Evolutionary conservation across 2,797 vertebrate species (phyloP).

Genomic region (Malurus leucopterus): DNA sequence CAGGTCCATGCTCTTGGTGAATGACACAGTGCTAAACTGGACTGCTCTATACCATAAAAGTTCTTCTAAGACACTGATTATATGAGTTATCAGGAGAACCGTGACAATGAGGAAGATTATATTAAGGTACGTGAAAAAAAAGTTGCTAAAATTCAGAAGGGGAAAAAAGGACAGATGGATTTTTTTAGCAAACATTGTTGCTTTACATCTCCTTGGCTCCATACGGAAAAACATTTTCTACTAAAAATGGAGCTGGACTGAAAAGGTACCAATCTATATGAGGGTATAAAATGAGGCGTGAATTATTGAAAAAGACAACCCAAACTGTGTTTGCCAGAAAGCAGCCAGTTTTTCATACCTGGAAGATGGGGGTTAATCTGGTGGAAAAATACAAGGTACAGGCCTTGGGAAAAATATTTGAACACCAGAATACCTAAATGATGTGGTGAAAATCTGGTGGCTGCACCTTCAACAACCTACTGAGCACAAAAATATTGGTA

Average conservation of each 20-base stretch:
- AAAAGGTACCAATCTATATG: conserved; percentile 62
- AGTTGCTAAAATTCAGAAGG: conserved; percentile 60
- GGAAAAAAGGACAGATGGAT: conserved; percentile 64
- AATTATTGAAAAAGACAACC: conserved; percentile 61
- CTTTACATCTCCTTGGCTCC: conserved; percentile 66
- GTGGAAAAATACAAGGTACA: not conserved
- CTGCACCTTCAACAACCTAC: not conserved
- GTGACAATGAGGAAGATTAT: conserved; percentile 15
- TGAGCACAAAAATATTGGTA: not conserved
- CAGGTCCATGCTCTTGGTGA: not conserved
- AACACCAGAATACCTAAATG: not conserved
- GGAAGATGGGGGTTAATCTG: not conserved
- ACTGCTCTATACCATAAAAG: not conserved
- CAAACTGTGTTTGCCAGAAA: conserved; percentile 44
- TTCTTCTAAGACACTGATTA: conserved; percentile 21
- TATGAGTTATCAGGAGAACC: conserved; percentile 18
- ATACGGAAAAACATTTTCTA: conserved; percentile 57
- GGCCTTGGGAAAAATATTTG: not conserved
- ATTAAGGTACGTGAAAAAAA: conserved; percentile 50
- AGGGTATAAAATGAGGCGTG: conserved; percentile 62
- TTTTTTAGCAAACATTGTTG: conserved; percentile 50
- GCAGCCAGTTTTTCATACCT: conserved; percentile 15
- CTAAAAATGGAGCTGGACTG: conserved; percentile 58
- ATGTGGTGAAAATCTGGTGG: conserved; percentile 10
- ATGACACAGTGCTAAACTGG: not conserved